These are phyloP conservation scores for Hemibagrus wyckioides DNA, from an alignment of 2,113 vertebrate genomes.

Conservation along the genomic window DNA sequence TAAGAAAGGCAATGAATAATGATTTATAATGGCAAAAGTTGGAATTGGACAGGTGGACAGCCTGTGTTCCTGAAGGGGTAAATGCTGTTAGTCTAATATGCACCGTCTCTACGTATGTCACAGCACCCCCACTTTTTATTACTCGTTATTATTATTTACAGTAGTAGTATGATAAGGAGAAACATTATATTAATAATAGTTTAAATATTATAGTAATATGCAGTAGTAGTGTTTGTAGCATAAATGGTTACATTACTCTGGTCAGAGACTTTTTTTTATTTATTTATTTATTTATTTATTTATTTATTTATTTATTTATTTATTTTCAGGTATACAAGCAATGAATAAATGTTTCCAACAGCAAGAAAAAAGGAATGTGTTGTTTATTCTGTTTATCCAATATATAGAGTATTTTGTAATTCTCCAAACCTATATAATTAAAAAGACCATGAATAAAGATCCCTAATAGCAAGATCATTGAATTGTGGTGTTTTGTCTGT, in stretches of 20 bases:
- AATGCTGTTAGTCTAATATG: not conserved
- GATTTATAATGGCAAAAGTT: not conserved
- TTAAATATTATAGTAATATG: not conserved
- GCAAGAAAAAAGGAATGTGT: not conserved
- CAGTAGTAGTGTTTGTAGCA: not conserved
- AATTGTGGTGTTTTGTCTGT: not conserved
- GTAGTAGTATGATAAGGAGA: not conserved
- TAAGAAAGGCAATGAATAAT: conserved; percentile 22
- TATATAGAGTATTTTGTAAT: too few species aligned
- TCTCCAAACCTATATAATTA: too few species aligned
- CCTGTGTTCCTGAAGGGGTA: not conserved
- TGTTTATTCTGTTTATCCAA: too few species aligned
- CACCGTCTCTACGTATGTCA: not conserved
- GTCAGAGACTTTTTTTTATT: not conserved
- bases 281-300: too few species aligned
- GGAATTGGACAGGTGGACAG: not conserved
- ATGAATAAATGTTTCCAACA: not conserved
- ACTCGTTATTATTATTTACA: not conserved
- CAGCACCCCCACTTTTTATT: not conserved
- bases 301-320: too few species aligned
- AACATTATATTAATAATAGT: not conserved
- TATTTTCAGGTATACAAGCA: too few species aligned
- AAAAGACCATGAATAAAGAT: too few species aligned
- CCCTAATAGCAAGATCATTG: too few species aligned
- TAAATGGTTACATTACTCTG: not conserved